Evolutionary conservation across 2,797 vertebrate species (phyloP).

Genomic region (Accipiter badius): DNA sequence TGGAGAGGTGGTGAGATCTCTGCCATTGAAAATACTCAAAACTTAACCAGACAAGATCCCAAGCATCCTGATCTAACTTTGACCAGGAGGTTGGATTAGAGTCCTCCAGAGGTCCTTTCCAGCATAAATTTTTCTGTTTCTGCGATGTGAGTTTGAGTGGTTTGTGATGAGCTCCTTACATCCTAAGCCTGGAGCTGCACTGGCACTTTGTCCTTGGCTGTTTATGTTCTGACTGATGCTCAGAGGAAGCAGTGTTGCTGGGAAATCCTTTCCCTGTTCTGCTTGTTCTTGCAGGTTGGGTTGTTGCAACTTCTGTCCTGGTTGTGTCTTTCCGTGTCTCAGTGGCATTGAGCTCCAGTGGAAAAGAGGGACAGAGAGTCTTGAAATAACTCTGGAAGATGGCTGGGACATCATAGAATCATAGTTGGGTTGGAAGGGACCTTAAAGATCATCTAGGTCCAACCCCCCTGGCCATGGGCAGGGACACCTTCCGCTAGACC

Average conservation of each 20-base stretch:
- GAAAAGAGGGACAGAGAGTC: neutral
- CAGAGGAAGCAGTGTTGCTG: too few relatives aligned
- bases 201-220: neutral
- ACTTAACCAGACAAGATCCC: too few relatives aligned
- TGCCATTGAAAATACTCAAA: neutral
- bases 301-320: neutral
- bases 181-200: fast-evolving
- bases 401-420: too few relatives aligned
- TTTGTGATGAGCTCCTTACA: neutral
- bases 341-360: neutral
- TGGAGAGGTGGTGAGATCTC: neutral
- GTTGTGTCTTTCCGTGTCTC: neutral
- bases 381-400: neutral
- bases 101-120: neutral
- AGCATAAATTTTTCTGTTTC: neutral
- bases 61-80: neutral
- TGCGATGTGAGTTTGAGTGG: neutral
- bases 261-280: neutral
- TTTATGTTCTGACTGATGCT: fast-evolving
- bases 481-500: too few relatives aligned
- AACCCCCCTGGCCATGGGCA: too few relatives aligned
- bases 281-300: neutral
- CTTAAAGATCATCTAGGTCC: too few relatives aligned
- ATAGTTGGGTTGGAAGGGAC: too few relatives aligned
- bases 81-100: neutral